These are phyloP conservation scores for Pristis pectinata DNA, from an alignment of 2,797 vertebrate species.

Conservation along the genomic window DNA sequence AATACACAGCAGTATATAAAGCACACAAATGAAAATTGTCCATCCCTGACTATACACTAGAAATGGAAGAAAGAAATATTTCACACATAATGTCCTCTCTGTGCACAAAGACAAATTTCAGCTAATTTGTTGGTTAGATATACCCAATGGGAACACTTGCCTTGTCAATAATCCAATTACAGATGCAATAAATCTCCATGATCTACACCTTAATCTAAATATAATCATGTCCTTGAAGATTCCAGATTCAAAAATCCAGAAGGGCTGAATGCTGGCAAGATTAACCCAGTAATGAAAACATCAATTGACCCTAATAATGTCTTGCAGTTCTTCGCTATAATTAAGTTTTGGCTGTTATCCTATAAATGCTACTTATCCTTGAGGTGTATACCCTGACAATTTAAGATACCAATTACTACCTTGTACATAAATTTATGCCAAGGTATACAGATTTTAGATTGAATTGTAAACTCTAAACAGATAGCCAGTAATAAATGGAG, in stretches of 20 bases:
- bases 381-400: slow-evolving; percentile 16
- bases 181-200: background rate
- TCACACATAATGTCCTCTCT: background rate
- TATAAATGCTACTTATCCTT: background rate
- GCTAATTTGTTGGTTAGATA: background rate
- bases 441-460: background rate
- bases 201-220: background rate
- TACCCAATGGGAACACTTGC: background rate
- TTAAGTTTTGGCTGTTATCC: background rate
- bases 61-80: background rate
- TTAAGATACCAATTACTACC: slow-evolving; percentile 4
- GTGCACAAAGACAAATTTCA: background rate
- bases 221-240: slow-evolving; percentile 24
- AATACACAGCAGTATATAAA: background rate
- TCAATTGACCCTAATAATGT: background rate
- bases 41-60: background rate
- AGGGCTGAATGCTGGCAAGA: background rate
- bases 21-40: background rate
- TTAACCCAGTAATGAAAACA: background rate
- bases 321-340: background rate
- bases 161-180: background rate
- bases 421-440: background rate
- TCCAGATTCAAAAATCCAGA: background rate
- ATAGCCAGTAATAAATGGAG: background rate
- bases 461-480: background rate